Base-by-base conservation (phyloP, 23 tunicate genomes). In the Ascidia mentula region DNA sequence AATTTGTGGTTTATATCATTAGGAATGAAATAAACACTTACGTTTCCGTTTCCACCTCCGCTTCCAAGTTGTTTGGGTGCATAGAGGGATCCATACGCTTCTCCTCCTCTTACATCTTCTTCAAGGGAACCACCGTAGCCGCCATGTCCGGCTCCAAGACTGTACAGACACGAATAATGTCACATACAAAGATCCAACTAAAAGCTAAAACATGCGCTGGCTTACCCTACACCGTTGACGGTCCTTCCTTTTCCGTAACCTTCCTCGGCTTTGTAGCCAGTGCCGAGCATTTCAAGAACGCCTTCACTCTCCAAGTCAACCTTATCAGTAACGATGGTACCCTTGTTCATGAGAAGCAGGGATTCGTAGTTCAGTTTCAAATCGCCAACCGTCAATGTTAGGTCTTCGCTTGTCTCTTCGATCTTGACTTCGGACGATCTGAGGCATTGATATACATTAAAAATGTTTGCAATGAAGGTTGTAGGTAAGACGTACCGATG, bases 121-220 rank as follows among this genome's bases (percentile, higher is more conserved):
- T 59, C 39, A 0, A 46, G 36, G n/a, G 81, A 53, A 8, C 81
- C 81, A 17, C 81, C 81, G 45, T 77, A 77, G 18, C 81, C 81
- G 5, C 81, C 81, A 77, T 77, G 81, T 0, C 81, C 81, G n/a
- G 81, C 81, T 46, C 81, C 81, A 40, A 77, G 69, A 5, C 81
- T 77, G 69, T 26, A 32, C 9, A 17, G 20, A 24, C 0, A 31
- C 18, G 31, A 39, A 31, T 28, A 53, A 53, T 28, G 24, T 53
- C 24, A 53, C 7, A 20, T 9, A 42, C 15, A 42, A 26, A 3
- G 1, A 53, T 53, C 7, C 2, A 9, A 9, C 24, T 37, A 75
- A 31, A 37, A 4, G 37, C 6, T 17, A 32, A 75, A 15, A 35
- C 18, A 36, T 18, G 34, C 20, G 5, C 17, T 6, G 24, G 46